A percentile compares a stretch with the other conserved stretches of the same genome.
phyloP scores from a whole-genome alignment of 2,113 vertebrate species.

The Chloroceryle aenea region DNA sequence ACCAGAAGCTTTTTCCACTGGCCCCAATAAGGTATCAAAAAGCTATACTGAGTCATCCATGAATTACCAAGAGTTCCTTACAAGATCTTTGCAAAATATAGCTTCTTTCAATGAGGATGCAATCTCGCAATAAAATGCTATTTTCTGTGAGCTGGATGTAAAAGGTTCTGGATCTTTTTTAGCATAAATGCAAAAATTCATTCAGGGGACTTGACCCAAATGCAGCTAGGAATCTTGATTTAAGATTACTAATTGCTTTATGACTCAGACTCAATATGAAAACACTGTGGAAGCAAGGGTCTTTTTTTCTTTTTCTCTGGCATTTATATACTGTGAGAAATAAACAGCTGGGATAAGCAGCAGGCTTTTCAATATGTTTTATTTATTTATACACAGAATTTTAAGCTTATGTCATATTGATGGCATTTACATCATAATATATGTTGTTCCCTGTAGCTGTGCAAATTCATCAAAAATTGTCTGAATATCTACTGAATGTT shows the following conservation, averaged over 20 bases:
- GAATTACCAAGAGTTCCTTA: background rate
- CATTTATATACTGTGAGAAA: slow-evolving; percentile 71
- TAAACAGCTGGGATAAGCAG: slow-evolving; percentile 79
- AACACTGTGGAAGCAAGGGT: slow-evolving; percentile 11
- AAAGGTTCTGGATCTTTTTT: background rate
- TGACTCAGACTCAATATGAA: slow-evolving; percentile 60
- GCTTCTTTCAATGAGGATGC: background rate
- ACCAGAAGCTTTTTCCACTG: background rate
- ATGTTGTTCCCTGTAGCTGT: slow-evolving; percentile 76
- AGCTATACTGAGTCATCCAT: rapidly evolving
- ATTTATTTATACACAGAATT: slow-evolving; percentile 80
- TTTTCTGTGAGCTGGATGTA: background rate
- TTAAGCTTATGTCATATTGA: slow-evolving; percentile 80
- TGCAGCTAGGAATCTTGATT: slow-evolving; percentile 12
- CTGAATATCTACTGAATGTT: slow-evolving; percentile 62
- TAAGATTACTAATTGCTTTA: slow-evolving; percentile 64
- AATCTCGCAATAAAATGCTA: background rate
- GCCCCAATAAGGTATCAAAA: rapidly evolving
- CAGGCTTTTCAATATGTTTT: slow-evolving; percentile 78
- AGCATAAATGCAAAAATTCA: background rate
- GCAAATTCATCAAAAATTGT: slow-evolving; percentile 76
- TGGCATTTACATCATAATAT: slow-evolving; percentile 83
- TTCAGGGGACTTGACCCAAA: background rate
- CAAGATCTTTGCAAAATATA: background rate
- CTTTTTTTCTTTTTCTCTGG: slow-evolving; percentile 54